A percentile compares a stretch with the other conserved stretches of the same genome.
Conservation (phyloP, 2,888 invertebrate species). For the Pinctada fucata region DNA sequence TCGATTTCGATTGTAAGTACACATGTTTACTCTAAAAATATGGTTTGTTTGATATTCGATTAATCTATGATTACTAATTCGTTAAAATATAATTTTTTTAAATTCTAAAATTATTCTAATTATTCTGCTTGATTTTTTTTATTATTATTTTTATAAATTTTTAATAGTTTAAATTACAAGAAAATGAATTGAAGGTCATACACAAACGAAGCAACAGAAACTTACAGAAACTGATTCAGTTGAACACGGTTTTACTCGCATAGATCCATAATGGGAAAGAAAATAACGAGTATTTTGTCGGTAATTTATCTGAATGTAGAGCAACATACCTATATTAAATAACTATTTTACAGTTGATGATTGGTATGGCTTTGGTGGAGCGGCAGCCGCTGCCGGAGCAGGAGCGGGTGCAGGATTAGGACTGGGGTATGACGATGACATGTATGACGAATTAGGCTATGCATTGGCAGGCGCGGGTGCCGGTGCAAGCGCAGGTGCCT, state of each 20-base stretch:
- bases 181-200: too few relatives aligned
- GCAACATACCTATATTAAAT: too few relatives aligned
- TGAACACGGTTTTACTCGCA: too few relatives aligned
- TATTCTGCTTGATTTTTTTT: background rate
- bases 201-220: too few relatives aligned
- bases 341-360: background rate
- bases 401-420: background rate
- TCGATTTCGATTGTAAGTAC: background rate
- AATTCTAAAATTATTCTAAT: background rate
- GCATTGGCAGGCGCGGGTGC: background rate
- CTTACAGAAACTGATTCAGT: too few relatives aligned
- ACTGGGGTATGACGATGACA: background rate
- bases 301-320: too few relatives aligned
- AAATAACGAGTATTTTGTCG: too few relatives aligned
- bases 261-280: too few relatives aligned
- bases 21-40: background rate
- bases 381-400: background rate
- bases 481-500: background rate
- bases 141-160: background rate
- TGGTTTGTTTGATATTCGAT: background rate
- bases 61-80: too few relatives aligned
- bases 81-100: too few relatives aligned
- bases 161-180: too few relatives aligned
- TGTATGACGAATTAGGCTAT: background rate
- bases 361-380: background rate